Percentiles rank a stretch among this genome's conserved stretches.
These are phyloP conservation scores for Stegodyphus mimosarum DNA, from an alignment of 1,140 invertebrate genomes.

Conservation along the genomic window DNA sequence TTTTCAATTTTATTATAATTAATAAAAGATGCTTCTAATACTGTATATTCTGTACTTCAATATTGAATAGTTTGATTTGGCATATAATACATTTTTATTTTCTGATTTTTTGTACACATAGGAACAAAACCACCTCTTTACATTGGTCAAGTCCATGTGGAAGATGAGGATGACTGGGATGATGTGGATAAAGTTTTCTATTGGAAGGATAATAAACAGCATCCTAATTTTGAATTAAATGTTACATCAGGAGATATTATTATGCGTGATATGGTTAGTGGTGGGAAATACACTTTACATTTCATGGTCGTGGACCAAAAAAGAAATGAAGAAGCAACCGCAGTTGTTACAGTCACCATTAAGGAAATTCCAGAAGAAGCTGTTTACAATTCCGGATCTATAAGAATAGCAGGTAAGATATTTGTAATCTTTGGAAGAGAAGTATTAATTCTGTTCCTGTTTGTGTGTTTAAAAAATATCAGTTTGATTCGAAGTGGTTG, in stretches of 20 bases:
- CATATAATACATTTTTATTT: too few relatives aligned
- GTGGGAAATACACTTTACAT: conserved; percentile 82
- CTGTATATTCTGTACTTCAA: too few relatives aligned
- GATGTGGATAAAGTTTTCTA: conserved; percentile 96
- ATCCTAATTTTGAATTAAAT: conserved; percentile 85
- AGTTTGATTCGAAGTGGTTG: too few relatives aligned
- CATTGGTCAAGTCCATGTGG: conserved; percentile 94
- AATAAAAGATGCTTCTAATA: too few relatives aligned
- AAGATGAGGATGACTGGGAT: conserved; percentile 98
- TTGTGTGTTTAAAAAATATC: too few relatives aligned
- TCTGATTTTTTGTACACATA: too few relatives aligned
- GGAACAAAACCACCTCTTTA: too few relatives aligned
- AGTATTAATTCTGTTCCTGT: too few relatives aligned
- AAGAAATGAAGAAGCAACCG: conserved; percentile 90
- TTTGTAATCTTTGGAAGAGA: background rate
- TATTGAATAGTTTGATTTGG: too few relatives aligned
- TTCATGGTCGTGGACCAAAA: conserved; percentile 95
- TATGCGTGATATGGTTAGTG: conserved; percentile 90
- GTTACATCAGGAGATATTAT: conserved; percentile 94
- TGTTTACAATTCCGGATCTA: conserved; percentile 93
- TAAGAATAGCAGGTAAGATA: conserved; percentile 80
- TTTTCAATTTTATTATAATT: too few relatives aligned
- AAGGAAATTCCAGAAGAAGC: conserved; percentile 95
- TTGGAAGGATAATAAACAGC: conserved; percentile 80
- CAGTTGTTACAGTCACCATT: conserved; percentile 92